phyloP scores from a whole-genome alignment of 2,888 invertebrate species.

The Leptopilina drosophilae region DNA sequence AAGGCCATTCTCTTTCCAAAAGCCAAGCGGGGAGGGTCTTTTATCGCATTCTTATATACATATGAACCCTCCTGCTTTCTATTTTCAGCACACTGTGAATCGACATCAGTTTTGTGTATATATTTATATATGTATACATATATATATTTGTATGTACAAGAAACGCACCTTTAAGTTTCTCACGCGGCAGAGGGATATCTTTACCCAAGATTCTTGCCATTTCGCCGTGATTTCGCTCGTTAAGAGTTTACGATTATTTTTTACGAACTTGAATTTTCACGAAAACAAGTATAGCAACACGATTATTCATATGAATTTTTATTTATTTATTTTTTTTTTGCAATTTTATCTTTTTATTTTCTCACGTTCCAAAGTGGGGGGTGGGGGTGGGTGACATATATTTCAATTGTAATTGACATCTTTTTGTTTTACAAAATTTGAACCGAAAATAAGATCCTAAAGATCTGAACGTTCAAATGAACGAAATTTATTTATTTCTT shows the following conservation, averaged over 20 bases:
- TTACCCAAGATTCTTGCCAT: conserved; percentile 18
- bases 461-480: too few relatives aligned
- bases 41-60: conserved; percentile 12
- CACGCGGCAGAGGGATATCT: conserved; percentile 22
- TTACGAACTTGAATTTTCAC: conserved; percentile 29
- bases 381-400: too few relatives aligned
- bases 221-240: conserved; percentile 33
- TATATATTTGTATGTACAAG: too few relatives aligned
- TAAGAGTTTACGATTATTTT: conserved; percentile 39
- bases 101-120: not conserved
- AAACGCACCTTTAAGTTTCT: conserved; percentile 25
- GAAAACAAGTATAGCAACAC: conserved; percentile 22
- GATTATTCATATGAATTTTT: conserved; percentile 20
- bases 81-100: conserved; percentile 28
- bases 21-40: conserved; percentile 8
- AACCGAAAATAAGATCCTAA: too few relatives aligned
- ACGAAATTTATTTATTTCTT: too few relatives aligned
- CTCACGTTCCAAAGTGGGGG: not conserved
- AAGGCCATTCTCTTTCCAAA: conserved; percentile 12
- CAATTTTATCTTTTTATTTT: conserved; percentile 25
- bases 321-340: not conserved
- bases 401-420: not conserved
- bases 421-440: too few relatives aligned
- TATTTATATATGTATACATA: too few relatives aligned
- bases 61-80: conserved; percentile 35